Evolutionary conservation across 2,888 invertebrate genomes (phyloP).

Genomic region (Diloba caeruleocephala): DNA sequence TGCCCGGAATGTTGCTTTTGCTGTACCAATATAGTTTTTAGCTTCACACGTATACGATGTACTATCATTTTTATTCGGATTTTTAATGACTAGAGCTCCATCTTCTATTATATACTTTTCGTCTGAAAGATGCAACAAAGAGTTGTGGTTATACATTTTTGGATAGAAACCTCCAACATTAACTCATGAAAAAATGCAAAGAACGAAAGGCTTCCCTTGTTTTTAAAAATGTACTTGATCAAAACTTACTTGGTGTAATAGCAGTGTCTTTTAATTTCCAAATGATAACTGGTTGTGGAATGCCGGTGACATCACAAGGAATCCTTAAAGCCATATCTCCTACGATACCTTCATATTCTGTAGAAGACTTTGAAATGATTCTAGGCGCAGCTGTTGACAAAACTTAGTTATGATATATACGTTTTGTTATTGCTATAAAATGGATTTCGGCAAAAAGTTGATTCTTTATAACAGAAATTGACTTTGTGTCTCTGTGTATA

Average conservation of each 20-base stretch:
- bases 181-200: too few relatives aligned
- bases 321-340: constrained; percentile 42
- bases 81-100: constrained; percentile 33
- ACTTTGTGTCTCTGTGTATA: too few relatives aligned
- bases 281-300: constrained; percentile 31
- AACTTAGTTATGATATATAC: background rate
- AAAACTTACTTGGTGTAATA: constrained; percentile 31
- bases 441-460: too few relatives aligned
- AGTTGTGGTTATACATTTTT: background rate
- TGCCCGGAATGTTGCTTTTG: constrained; percentile 3
- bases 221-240: too few relatives aligned
- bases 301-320: constrained; percentile 34
- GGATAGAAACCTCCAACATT: background rate
- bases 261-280: constrained; percentile 30
- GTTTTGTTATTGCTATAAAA: too few relatives aligned
- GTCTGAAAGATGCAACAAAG: constrained; percentile 22
- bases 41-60: constrained; percentile 39
- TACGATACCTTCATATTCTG: constrained; percentile 23
- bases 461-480: too few relatives aligned
- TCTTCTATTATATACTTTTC: constrained; percentile 33
- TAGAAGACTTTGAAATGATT: constrained; percentile 14
- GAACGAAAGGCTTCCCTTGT: too few relatives aligned
- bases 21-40: constrained; percentile 25
- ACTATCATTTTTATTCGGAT: constrained; percentile 30
- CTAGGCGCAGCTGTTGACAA: constrained; percentile 22